Evolutionary conservation across 2,888 invertebrate genomes (phyloP).

Genomic region (Metellina segmentata): DNA sequence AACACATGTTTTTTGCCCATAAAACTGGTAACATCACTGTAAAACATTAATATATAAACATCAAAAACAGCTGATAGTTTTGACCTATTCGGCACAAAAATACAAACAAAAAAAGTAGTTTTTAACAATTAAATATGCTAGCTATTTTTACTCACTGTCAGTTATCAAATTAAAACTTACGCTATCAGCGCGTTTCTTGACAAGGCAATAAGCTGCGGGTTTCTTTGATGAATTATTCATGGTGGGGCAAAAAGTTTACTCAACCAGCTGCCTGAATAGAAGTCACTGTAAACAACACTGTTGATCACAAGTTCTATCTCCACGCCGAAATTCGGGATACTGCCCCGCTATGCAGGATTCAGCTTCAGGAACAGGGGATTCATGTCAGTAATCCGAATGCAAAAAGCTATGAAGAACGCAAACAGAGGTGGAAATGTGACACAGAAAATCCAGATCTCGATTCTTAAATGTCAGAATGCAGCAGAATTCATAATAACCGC

Average conservation of each 20-base stretch:
- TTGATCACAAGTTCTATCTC: not conserved
- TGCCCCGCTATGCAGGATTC: not conserved
- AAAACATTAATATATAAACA: too few species aligned
- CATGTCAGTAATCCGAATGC: not conserved
- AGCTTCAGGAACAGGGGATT: not conserved
- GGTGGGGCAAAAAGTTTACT: not conserved
- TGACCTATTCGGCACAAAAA: too few species aligned
- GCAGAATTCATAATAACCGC: constrained; percentile 39
- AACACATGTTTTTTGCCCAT: too few species aligned
- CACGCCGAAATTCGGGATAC: not conserved
- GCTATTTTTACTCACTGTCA: too few species aligned
- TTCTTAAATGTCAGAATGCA: not conserved
- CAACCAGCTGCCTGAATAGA: too few species aligned
- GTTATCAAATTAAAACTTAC: constrained; percentile 29
- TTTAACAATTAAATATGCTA: too few species aligned
- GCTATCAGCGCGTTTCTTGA: constrained; percentile 56
- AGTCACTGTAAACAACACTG: not conserved
- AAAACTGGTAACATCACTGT: too few species aligned
- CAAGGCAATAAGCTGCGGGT: constrained; percentile 18
- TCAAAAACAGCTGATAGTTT: too few species aligned
- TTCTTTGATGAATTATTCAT: constrained; percentile 9
- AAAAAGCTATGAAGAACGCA: not conserved
- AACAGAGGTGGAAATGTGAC: not conserved
- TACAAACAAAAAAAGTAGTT: too few species aligned
- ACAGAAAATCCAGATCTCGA: not conserved